These are phyloP conservation scores for Coptodon bakossiorum DNA, from an alignment of 2,113 vertebrate genomes.

Conservation along the genomic window DNA sequence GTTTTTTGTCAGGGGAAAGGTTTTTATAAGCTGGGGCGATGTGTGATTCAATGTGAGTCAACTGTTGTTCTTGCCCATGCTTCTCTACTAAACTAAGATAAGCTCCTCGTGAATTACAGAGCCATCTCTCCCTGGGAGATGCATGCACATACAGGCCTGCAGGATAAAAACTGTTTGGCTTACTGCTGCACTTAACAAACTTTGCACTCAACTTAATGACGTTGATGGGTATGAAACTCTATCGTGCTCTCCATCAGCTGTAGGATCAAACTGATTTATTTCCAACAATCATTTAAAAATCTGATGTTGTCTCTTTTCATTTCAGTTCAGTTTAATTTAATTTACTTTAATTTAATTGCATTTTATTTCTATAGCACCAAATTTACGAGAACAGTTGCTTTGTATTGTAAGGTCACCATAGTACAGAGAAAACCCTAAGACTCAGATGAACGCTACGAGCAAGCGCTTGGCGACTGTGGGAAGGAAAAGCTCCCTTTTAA, in stretches of 20 bases:
- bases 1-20: constrained; percentile 23
- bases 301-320: neutral
- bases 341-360: neutral
- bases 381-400: neutral
- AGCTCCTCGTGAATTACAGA: constrained; percentile 31
- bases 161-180: neutral
- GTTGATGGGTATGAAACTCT: neutral
- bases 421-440: neutral
- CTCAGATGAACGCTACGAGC: neutral
- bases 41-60: constrained; percentile 57
- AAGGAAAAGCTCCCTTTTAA: neutral
- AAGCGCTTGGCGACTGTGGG: neutral
- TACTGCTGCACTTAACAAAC: neutral
- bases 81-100: constrained; percentile 53
- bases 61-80: constrained; percentile 58
- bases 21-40: constrained; percentile 34
- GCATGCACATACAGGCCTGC: neutral
- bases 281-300: neutral
- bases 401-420: neutral
- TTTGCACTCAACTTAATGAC: neutral
- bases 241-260: neutral
- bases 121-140: neutral
- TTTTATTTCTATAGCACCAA: neutral
- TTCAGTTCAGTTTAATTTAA: neutral
- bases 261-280: neutral